Evolutionary conservation across 2,888 invertebrate species (phyloP), one percentile per base, ranked within the genome.

Genomic region (Amphipoea oculea): DNA sequence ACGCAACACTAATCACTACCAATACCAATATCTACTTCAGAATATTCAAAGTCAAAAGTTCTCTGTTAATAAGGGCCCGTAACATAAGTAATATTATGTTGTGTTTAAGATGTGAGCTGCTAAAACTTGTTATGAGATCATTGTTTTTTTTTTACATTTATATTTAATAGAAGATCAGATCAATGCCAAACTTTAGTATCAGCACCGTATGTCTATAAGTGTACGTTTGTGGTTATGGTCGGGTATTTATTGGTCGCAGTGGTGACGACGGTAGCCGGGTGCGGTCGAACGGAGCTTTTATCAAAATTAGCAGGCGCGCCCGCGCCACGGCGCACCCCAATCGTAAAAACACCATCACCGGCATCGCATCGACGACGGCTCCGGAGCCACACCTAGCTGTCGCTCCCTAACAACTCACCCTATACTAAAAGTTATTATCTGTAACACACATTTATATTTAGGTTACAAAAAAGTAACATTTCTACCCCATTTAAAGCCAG

Each of bases 261-360:
- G 93, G 93, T 92, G 94, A 92, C 90, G 91, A 91, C 90, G 86
- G 90, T 87, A 89, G 87, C 89, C 90, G 94, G 96, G 96, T 90
- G 96, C 94, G 96, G 95, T 94, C 95, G 94, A 93, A 92, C 94
- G 95, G 95, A 92, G 97, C 97, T 97, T 97, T 97, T 96, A 97
- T 96, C 96, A 94, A 96, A 97, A 97, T 97, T 96, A 96, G 96
- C 95, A 92, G 94, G 94, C 95, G 95, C 95, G 95, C 94, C 96
- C 94, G 93, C 92, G 91, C 90, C 88, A 90, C 91, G 94, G 93
- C 95, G 94, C 96, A 94, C 96, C 96, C 95, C 94, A 92, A 93
- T 95, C 96, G 95, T 96, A 96, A 96, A 96, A 96, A 94, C 94
- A 95, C 93, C 94, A 95, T 95, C 96, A 95, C 93, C 92, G 94